Evolutionary conservation across 2,797 vertebrate species (phyloP).

Genomic region (Nothura maculosa): DNA sequence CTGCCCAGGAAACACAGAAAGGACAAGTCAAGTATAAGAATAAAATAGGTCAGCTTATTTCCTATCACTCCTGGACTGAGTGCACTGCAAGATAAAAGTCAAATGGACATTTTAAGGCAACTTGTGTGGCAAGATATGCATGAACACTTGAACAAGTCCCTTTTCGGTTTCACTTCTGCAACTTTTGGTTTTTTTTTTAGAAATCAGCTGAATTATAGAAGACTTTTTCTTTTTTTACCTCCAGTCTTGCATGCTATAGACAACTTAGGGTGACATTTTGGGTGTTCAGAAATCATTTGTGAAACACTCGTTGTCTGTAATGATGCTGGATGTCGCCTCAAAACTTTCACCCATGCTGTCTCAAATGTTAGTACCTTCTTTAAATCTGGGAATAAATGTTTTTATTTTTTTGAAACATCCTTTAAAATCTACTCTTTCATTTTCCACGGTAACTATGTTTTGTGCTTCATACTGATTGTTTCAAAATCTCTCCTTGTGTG

Average conservation of each 20-base stretch:
- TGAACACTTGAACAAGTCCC: not conserved
- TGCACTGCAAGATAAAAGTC: not conserved
- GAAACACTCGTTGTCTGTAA: not conserved
- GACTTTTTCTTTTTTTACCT: not conserved
- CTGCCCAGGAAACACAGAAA: slow-evolving; percentile 48
- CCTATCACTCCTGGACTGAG: not conserved
- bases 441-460: not conserved
- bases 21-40: not conserved
- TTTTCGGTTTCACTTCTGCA: not conserved
- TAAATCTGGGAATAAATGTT: not conserved
- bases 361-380: not conserved
- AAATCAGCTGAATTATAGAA: not conserved
- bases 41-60: not conserved
- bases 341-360: not conserved
- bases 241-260: not conserved
- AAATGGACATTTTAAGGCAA: not conserved
- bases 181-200: not conserved
- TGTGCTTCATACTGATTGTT: not conserved
- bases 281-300: not conserved
- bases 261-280: not conserved
- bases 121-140: not conserved
- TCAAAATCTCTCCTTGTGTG: not conserved
- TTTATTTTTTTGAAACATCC: not conserved
- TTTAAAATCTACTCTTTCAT: not conserved
- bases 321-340: not conserved